Evolutionary conservation across 2,797 vertebrate species (phyloP).

Genomic region (Limnodromus scolopaceus): DNA sequence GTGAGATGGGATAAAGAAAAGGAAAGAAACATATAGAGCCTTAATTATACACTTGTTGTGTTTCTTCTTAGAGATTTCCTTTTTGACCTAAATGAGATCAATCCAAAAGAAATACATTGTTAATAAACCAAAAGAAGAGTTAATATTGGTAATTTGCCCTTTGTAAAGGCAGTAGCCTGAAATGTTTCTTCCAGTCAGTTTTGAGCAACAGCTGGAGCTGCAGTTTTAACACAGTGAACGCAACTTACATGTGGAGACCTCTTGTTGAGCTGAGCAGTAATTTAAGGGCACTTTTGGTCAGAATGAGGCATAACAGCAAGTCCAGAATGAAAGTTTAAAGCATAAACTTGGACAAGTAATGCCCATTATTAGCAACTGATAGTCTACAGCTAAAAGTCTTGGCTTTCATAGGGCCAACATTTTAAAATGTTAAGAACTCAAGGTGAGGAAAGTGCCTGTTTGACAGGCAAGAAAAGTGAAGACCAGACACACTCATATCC

Average conservation of each 20-base stretch:
- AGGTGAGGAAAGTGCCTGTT: background rate
- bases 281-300: background rate
- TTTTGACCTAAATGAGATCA: background rate
- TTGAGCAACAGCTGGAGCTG: background rate
- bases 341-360: background rate
- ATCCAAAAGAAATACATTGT: background rate
- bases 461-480: background rate
- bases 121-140: background rate
- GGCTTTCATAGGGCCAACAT: background rate
- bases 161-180: background rate
- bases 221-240: background rate
- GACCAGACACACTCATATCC: background rate
- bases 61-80: background rate
- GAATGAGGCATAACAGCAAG: background rate
- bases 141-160: background rate
- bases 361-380: background rate
- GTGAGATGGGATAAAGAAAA: background rate
- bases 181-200: background rate
- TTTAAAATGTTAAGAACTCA: background rate
- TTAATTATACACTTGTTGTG: background rate
- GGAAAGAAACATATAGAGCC: background rate
- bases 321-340: background rate
- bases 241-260: background rate
- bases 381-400: background rate
- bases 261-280: background rate